These are phyloP conservation scores for Octonoba sinensis DNA, from an alignment of 2,888 invertebrate species.

Conservation along the genomic window DNA sequence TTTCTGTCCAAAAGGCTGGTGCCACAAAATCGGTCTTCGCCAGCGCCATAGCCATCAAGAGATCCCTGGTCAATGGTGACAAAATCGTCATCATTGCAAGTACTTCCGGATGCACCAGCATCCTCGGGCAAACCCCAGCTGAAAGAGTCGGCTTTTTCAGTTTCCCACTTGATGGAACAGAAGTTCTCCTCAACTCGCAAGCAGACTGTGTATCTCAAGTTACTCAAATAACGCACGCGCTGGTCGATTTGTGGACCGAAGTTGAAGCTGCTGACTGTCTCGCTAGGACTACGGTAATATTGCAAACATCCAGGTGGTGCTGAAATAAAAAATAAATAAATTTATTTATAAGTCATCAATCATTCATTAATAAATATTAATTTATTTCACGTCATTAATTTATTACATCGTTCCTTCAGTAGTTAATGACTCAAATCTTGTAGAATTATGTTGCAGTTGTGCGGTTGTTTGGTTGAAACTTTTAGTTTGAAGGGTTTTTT, in stretches of 20 bases:
- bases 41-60: constrained; percentile 66
- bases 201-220: constrained; percentile 66
- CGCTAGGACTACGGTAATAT: constrained; percentile 66
- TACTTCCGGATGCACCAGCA: constrained; percentile 65
- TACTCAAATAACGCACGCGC: constrained; percentile 66
- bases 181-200: constrained; percentile 67
- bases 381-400: too few species aligned
- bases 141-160: constrained; percentile 65
- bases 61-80: constrained; percentile 67
- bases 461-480: too few species aligned
- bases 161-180: constrained; percentile 67
- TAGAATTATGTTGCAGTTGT: too few species aligned
- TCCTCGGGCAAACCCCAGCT: constrained; percentile 66
- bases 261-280: constrained; percentile 66
- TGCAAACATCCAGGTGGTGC: constrained; percentile 67
- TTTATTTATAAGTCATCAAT: too few species aligned
- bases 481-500: too few species aligned
- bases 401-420: too few species aligned
- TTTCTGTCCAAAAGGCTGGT: constrained; percentile 66
- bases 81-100: constrained; percentile 67
- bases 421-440: too few species aligned
- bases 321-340: not conserved
- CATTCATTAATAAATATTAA: too few species aligned
- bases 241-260: constrained; percentile 65
- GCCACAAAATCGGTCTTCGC: constrained; percentile 67